Evolutionary conservation across 1,140 invertebrate species (phyloP), one percentile per base, ranked within the genome.

Genomic region (Sitobion miscanthi): DNA sequence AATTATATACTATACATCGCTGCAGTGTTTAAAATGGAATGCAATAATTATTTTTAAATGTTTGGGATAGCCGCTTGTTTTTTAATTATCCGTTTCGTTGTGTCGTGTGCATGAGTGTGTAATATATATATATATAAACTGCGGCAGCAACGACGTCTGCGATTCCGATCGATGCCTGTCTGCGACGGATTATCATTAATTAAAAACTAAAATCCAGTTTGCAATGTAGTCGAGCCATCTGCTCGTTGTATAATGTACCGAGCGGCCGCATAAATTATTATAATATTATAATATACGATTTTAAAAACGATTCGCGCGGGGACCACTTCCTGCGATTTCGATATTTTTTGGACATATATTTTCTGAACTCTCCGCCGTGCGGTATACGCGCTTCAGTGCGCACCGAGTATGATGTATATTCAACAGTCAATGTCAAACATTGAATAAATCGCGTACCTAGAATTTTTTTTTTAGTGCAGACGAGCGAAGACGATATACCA

Each of bases 141-240:
- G 83, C 14, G 5, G 52, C 52, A 21, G 7, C 38, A 4, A 42
- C 38, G 83, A 25, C 83, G 38, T 85, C 83, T 25, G 83, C 83
- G 83, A 45, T 85, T 85, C 42, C 83, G 83, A 85, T 85, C 38
- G 83, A 85, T 42, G 83, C 83, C 35, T 42, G 38, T 42, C 83
- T 42, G 42, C 21, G 83, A 85, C 83, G 38, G 83, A 85, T 45
- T 85, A 45, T 25, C 83, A 42, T 85, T 85, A 45, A 85, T 85
- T 85, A 85, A 45, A 85, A 45, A 85, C 23, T 85, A 85, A 85
- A 85, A 85, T 85, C 83, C 83, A 42, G 83, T 85, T 85, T 83
- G 77, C 77, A 38, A 83, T 38, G 38, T 38, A 38, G 77, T 83
- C 77, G 77, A 83, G 77, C 77, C 77, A 83, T 83, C 77, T 83